Evolutionary conservation across 2,113 vertebrate genomes (phyloP), one percentile per base, ranked within the genome.

Genomic region (Typhlomys cinereus): DNA sequence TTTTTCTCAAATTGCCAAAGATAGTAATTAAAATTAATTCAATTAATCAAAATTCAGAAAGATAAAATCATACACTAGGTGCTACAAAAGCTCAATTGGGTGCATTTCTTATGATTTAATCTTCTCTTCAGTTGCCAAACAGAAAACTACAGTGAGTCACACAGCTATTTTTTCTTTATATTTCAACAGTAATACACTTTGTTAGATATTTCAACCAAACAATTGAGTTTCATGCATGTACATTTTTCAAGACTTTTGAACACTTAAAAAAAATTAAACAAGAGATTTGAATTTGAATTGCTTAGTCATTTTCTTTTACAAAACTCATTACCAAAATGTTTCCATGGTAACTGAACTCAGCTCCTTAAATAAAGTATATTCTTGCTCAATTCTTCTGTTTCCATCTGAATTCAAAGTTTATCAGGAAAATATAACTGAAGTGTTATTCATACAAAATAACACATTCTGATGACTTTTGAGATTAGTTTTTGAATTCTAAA

Each of bases 151-250:
- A 67, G 29, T 82, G 52, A 84, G 57, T 88, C 48, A 85, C 44
- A 91, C 34, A 23, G 2, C 52, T n/a, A 18, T 69, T 86, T 81
- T 89, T 80, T 5, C 27, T 93, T 90, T 57, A 71, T 1, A 69
- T 94, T 89, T 75, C 71, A 93, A 70, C n/a, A 93, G 50, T 82
- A 90, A 91, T 74, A 39, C 52, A 75, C 20, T 64, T 86, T 92
- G 15, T 78, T 75, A 75, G 69, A 73, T 25, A 74, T 59, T 94
- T 93, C 86, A 74, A 44, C 15, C 59, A 93, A 85, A 88, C 34
- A 91, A 59, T 75, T 90, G 20, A 89, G 93, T 85, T 67, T 90
- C 52, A 90, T 46, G 93, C 48, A 94, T 93, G 95, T 95, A 93
- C 82, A 91, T 88, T 94, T 84, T 78, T 93, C 21, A 92, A 81